These are phyloP conservation scores for Drymodes brunneopygia DNA, from an alignment of 2,113 vertebrate species.

Conservation along the genomic window DNA sequence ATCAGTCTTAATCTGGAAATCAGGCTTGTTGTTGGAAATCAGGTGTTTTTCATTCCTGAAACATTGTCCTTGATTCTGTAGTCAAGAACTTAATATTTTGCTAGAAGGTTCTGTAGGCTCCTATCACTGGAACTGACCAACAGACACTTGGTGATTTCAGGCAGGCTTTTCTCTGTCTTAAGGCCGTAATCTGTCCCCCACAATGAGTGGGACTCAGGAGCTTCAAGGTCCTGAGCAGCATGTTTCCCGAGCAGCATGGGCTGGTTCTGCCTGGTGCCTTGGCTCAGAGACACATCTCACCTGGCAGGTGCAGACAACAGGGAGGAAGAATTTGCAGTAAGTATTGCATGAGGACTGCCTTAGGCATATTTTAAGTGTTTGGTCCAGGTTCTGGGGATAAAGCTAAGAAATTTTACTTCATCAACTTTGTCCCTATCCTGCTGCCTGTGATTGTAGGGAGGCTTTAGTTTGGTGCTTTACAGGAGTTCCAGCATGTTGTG, in stretches of 20 bases:
- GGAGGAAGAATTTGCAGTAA: not conserved
- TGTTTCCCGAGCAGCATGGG: not conserved
- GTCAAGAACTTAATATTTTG: not conserved
- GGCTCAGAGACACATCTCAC: not conserved
- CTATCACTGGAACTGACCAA: not conserved
- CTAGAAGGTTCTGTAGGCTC: not conserved
- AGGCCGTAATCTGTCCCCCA: not conserved
- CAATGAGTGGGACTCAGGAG: not conserved
- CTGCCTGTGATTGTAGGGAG: not conserved
- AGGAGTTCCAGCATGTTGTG: not conserved
- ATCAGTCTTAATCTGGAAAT: not conserved
- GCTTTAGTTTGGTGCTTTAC: not conserved
- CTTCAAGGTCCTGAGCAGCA: not conserved
- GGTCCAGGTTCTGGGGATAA: not conserved
- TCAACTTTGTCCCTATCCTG: not conserved
- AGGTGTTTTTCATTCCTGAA: not conserved
- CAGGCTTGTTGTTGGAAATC: not conserved
- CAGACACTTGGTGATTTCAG: not conserved
- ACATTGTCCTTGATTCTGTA: not conserved
- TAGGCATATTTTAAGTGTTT: not conserved
- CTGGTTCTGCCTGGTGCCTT: not conserved
- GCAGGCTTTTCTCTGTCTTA: not conserved
- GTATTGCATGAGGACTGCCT: not conserved
- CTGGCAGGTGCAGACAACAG: not conserved
- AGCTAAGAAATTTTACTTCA: not conserved